Conservation (phyloP, 2,113 vertebrate species). For the Ivindomyrus marchei region DNA sequence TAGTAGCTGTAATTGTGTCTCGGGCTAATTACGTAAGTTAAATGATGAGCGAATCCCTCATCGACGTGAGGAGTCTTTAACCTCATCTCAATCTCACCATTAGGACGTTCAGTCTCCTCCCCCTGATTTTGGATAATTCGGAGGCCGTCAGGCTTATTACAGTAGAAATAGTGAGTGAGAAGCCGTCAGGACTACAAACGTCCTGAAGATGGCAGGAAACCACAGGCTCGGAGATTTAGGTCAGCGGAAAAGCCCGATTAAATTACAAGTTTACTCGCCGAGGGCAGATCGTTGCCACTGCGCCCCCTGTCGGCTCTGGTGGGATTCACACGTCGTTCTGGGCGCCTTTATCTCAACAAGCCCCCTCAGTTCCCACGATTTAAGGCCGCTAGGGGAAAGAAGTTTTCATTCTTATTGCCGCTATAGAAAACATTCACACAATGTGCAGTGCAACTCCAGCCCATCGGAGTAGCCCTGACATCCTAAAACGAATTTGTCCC, state of each 20-base stretch:
- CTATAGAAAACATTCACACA: background rate
- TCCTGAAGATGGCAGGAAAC: background rate
- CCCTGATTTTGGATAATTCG: background rate
- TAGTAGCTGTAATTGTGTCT: conserved; percentile 2
- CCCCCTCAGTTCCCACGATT: conserved; percentile 43
- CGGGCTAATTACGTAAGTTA: background rate
- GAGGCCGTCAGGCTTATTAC: background rate
- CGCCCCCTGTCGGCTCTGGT: background rate
- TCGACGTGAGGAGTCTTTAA: background rate
- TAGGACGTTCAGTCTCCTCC: background rate
- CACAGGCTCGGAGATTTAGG: background rate
- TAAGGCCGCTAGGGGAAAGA: conserved; percentile 16
- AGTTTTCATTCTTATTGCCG: background rate
- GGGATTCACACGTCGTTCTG: background rate
- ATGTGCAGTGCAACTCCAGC: background rate
- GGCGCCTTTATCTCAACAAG: conserved; percentile 45
- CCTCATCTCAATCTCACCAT: conserved; percentile 1
- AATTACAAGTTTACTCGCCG: background rate
- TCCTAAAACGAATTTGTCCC: conserved; percentile 23
- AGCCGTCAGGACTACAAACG: background rate
- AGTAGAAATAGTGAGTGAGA: background rate
- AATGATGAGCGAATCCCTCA: conserved; percentile 2
- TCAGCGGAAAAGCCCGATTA: background rate
- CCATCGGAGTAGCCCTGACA: conserved; percentile 25
- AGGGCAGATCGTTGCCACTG: background rate